Base-by-base conservation (phyloP, 2,888 invertebrate species). In the Melanchra persicariae region DNA sequence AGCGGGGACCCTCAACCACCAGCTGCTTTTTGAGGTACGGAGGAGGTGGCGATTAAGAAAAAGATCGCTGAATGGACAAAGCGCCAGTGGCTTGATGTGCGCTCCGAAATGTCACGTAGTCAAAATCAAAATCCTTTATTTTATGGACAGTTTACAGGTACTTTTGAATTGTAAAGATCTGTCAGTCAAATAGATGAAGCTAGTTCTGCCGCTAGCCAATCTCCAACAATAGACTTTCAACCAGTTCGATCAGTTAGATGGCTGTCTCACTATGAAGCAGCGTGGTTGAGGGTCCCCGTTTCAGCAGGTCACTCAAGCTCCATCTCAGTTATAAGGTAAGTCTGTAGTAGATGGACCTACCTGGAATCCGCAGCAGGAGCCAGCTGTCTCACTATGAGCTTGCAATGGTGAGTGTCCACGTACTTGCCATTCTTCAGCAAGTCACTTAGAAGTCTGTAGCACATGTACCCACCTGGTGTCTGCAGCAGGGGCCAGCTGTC, bases 341-440 rank as follows among this genome's bases (percentile, higher is more conserved):
- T 5, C 12, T 37, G 37, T 10, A 37, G 12, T 10, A 12, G 37
- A 10, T 37, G 34, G 40, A n/a, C n/a, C n/a, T 40, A 15, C 40
- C 97, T 96, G 83, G 97, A 98, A 76, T 97, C 96, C 2, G 97
- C 96, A 74, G 97, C 97, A 0, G 97, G 97, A 76, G 98, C 97
- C 34, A 97, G 96, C 65, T 97, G 97, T 64, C 97, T 96, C 34
- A 98, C 97, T 58, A 97, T 97, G 65, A 98, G 96, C 89, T 98
- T 97, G 82, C 97, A 97, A 17, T 98, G 97, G 79, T 97, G 97
- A 0, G 99, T 99, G 84, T 95, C 94, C 60, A 96, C 95, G 88
- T 98, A 98, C 81, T 96, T 96, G 52, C 96, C 97, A 77, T 97
- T 96, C 15, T 87, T 89, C 24, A 93, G 77, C 66, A 92, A 88